Conservation (phyloP, 2,113 vertebrate species). For the Gymnorhina tibicen region DNA sequence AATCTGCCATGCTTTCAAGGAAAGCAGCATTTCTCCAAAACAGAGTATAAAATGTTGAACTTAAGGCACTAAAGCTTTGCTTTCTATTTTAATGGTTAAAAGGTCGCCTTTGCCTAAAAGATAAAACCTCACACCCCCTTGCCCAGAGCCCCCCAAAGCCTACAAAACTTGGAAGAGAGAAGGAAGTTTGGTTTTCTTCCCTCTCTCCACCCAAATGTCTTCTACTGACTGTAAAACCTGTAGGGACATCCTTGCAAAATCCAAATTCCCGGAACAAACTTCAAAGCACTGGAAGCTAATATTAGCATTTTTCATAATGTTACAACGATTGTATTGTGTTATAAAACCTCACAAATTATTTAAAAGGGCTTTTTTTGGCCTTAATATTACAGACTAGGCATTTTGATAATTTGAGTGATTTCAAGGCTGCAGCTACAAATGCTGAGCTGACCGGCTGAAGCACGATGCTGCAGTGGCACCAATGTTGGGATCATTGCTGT, state of each 20-base stretch:
- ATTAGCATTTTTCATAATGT: constrained; percentile 49
- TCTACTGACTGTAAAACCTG: constrained; percentile 38
- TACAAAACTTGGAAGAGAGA: background rate
- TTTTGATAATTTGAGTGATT: constrained; percentile 11
- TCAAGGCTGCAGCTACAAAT: constrained; percentile 15
- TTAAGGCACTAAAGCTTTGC: background rate
- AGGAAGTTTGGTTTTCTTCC: constrained; percentile 18
- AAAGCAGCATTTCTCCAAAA: background rate
- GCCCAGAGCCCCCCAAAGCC: background rate
- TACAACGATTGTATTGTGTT: background rate
- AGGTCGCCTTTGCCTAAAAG: background rate
- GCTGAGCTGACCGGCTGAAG: background rate
- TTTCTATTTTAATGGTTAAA: background rate
- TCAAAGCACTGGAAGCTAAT: constrained; percentile 55
- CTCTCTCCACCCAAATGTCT: background rate
- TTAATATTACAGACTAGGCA: constrained; percentile 13
- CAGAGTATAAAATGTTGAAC: background rate
- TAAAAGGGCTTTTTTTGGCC: constrained; percentile 6
- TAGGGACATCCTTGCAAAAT: constrained; percentile 19
- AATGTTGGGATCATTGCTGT: background rate
- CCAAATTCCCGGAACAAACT: constrained; percentile 10
- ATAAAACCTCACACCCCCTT: background rate
- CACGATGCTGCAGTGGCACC: background rate
- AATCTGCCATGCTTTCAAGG: background rate
- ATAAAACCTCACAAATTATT: constrained; percentile 51